Base-by-base conservation (phyloP, 2,888 invertebrate genomes). In the Morpho achilles region DNA sequence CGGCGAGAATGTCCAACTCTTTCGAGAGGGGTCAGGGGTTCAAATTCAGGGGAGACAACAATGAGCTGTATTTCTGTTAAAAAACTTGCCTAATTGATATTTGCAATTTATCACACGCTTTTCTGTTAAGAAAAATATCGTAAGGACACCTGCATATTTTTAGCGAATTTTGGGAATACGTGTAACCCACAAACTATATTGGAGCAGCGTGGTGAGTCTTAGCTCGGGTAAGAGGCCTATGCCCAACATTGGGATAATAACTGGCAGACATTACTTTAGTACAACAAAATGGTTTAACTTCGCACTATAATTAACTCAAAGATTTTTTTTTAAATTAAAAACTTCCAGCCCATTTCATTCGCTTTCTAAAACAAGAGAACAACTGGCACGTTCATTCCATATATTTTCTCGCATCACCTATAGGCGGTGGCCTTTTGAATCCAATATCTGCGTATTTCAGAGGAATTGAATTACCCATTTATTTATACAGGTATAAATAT, bases 401-500 rank as follows among this genome's bases (percentile, higher is more conserved):
- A 41, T 53, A 10, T 47, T 39, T 10, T 9, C 9, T 41, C 53
- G 23, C 32, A 44, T 44, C 8, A 39, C 23, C 22, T 43, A 32
- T 44, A 32, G 9, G 32, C 32, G 44, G n/a, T 39, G 44, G 44
- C 39, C 44, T 52, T 52, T 52, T 52, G 52, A 52, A 45, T 45
- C 10, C 45, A 45, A 45, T 53, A 53, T 53, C 53, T 9, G 45
- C 44, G 45, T 53, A 53, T 53, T 53, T 45, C 53, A 53, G 53
- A 8, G 10, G 16, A 39, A 46, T 40, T 39, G 45, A 45, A 45
- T 16, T 7, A 32, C n/a, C 10, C 53, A 39, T 32, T 32, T 32
- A 32, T 32, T 32, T 32, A 32, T 32, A 32, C 32, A 32, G 32
- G 32, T 32, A 5, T 32, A 32, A 32, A 32, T 32, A 32, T 32